Conservation (phyloP, 2,113 vertebrate genomes). For the Tragelaphus scriptus region DNA sequence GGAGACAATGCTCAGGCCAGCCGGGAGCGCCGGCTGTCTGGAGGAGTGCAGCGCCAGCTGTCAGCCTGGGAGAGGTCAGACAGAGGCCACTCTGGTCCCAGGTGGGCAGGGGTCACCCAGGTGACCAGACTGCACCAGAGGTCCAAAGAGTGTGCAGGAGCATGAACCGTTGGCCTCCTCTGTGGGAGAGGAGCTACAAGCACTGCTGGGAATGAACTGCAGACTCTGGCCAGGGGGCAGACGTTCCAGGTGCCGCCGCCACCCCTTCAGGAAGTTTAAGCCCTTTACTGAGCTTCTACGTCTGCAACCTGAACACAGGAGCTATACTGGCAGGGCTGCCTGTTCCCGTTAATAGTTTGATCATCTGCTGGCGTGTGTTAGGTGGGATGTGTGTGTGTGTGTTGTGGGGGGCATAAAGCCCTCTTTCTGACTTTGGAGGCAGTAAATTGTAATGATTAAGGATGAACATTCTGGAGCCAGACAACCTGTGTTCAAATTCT, state of each 20-base stretch:
- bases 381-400: not conserved
- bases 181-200: not conserved
- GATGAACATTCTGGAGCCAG: not conserved
- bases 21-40: constrained; percentile 40
- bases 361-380: not conserved
- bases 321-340: not conserved
- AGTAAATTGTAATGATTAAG: not conserved
- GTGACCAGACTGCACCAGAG: constrained; percentile 44
- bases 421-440: not conserved
- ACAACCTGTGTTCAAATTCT: not conserved
- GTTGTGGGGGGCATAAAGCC: not conserved
- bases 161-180: constrained; percentile 10
- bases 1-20: constrained; percentile 1
- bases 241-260: not conserved
- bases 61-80: constrained; percentile 59
- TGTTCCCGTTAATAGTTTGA: not conserved
- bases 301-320: not conserved
- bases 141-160: not conserved
- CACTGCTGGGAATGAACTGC: not conserved
- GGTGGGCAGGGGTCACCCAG: constrained; percentile 63
- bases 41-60: constrained; percentile 50
- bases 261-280: not conserved
- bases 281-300: not conserved
- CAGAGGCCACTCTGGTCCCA: constrained; percentile 56
- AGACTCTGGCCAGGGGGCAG: not conserved